Percentiles rank a stretch among this genome's conserved stretches.
Conservation (phyloP, 2,888 invertebrate species). For the Adineta ricciae region DNA sequence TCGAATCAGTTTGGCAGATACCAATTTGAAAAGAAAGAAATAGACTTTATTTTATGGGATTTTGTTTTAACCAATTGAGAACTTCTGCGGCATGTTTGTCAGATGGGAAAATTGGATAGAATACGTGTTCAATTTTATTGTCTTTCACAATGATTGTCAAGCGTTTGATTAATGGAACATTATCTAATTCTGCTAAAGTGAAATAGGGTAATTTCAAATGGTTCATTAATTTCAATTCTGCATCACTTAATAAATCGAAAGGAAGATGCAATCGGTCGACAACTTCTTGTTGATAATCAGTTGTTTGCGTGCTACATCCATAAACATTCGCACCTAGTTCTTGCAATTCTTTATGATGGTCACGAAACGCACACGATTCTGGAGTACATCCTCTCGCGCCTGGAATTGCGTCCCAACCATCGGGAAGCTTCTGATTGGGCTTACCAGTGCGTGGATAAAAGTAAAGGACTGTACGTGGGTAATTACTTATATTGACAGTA, state of each 20-base stretch:
- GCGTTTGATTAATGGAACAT: background rate
- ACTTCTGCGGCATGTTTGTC: background rate
- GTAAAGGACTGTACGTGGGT: background rate
- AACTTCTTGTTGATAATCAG: conserved; percentile 10
- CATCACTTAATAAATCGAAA: conserved; percentile 10
- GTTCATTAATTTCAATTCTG: background rate
- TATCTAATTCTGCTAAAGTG: background rate
- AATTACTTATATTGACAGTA: background rate
- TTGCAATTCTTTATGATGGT: conserved; percentile 10
- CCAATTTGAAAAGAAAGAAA: too few relatives aligned
- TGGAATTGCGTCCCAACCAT: background rate
- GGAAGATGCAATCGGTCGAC: background rate
- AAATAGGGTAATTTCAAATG: conserved; percentile 2
- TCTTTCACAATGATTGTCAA: background rate
- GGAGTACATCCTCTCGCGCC: background rate
- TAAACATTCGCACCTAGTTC: background rate
- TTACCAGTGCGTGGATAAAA: background rate
- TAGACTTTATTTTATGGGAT: background rate
- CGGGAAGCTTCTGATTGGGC: background rate
- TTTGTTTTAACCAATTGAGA: conserved; percentile 1
- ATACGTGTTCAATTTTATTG: background rate
- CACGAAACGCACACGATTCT: conserved; percentile 19
- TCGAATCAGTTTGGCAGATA: too few relatives aligned
- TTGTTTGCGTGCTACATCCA: conserved; percentile 20
- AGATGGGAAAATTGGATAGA: conserved; percentile 2